These are phyloP conservation scores for Peromyscus polionotus DNA, from an alignment of 2,113 vertebrate species.

Conservation along the genomic window DNA sequence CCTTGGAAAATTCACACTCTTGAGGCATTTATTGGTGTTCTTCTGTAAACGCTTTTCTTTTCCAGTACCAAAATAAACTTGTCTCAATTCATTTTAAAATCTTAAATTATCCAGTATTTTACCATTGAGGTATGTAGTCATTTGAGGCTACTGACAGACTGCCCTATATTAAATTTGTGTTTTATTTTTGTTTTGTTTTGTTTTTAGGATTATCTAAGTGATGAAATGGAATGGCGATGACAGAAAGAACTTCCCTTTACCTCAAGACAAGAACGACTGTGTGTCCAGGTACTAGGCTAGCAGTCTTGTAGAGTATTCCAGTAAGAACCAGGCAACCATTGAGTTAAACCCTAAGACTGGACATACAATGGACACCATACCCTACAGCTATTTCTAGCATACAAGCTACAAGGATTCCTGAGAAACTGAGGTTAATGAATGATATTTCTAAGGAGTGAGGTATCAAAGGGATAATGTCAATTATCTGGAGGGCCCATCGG, in stretches of 20 bases:
- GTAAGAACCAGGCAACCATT: slow-evolving; percentile 58
- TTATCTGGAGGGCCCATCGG: slow-evolving; percentile 66
- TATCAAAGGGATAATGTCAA: slow-evolving; percentile 73
- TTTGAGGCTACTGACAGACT: slow-evolving; percentile 20
- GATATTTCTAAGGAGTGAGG: slow-evolving; percentile 74
- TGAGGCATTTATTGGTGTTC: slow-evolving; percentile 42
- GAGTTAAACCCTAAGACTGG: slow-evolving; percentile 55
- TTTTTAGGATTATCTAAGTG: slow-evolving; percentile 58
- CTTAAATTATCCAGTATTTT: slow-evolving; percentile 62
- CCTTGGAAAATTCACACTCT: slow-evolving; percentile 48
- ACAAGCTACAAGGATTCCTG: slow-evolving; percentile 73
- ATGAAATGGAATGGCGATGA: slow-evolving; percentile 48
- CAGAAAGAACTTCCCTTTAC: slow-evolving; percentile 62
- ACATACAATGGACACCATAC: slow-evolving; percentile 61
- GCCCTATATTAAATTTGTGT: background rate
- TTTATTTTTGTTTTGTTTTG: background rate
- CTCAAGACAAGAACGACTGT: slow-evolving; percentile 59
- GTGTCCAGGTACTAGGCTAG: slow-evolving; percentile 57
- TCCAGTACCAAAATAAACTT: slow-evolving; percentile 52
- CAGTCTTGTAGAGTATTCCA: slow-evolving; percentile 30
- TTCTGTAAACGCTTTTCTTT: slow-evolving; percentile 63
- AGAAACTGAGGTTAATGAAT: slow-evolving; percentile 79
- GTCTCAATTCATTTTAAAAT: slow-evolving; percentile 58
- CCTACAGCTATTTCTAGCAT: slow-evolving; percentile 65
- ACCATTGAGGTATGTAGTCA: slow-evolving; percentile 41